Conservation (phyloP, 37 sponge, comb jelly and placozoan genomes). For the Theonella swinhoei region DNA sequence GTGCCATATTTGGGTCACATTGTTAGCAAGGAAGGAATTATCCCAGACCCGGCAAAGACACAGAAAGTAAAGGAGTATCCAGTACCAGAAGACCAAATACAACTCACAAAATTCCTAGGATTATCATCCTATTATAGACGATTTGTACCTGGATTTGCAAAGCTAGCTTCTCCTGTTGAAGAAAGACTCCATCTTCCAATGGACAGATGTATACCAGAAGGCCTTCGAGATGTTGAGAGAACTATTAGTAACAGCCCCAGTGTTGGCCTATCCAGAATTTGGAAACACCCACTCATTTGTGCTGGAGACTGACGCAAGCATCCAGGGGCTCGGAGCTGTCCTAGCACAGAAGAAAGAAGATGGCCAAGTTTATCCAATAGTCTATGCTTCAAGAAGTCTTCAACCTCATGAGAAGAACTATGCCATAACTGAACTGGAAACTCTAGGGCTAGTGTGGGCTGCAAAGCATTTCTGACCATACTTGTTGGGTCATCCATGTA, state of each 20-base stretch:
- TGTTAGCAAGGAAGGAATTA: no score
- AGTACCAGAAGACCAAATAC: background rate
- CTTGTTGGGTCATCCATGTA: slow-evolving; percentile 9
- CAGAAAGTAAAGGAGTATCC: background rate
- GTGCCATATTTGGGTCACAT: no score
- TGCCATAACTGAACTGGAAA: slow-evolving; percentile 68
- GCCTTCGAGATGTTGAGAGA: slow-evolving; percentile 34
- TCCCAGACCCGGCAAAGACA: background rate
- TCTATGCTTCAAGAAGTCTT: slow-evolving; percentile 49
- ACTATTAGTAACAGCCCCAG: slow-evolving; percentile 1
- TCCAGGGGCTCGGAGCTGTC: slow-evolving; percentile 5
- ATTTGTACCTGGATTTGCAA: background rate
- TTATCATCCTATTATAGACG: background rate
- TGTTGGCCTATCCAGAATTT: slow-evolving; percentile 37
- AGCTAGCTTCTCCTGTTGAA: slow-evolving; percentile 8
- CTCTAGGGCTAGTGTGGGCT: slow-evolving; percentile 49
- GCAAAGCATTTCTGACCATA: slow-evolving; percentile 13
- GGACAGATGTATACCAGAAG: slow-evolving; percentile 7
- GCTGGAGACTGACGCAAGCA: slow-evolving; percentile 20
- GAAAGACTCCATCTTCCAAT: slow-evolving; percentile 16
- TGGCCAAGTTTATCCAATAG: slow-evolving; percentile 49
- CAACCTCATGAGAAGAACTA: slow-evolving; percentile 34
- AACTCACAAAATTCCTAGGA: background rate
- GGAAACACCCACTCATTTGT: background rate
- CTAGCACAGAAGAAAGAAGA: slow-evolving; percentile 7